These are phyloP conservation scores for Eurypyga helias DNA, from an alignment of 2,113 vertebrate species.

Conservation along the genomic window DNA sequence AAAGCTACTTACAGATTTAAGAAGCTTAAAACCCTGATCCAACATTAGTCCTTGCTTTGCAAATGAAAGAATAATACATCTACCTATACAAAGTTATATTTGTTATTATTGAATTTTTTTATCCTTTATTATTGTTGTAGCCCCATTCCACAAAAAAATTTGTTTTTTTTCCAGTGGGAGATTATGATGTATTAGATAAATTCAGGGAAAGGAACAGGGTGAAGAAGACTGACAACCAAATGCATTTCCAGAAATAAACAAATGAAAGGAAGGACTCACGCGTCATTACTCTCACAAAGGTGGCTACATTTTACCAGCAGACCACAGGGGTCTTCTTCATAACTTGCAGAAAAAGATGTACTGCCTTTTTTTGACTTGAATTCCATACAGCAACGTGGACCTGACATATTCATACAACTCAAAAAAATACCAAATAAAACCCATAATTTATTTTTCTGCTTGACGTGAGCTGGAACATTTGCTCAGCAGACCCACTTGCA, in stretches of 20 bases:
- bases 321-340: background rate
- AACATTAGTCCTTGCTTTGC: slow-evolving; percentile 59
- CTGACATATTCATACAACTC: background rate
- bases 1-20: slow-evolving; percentile 70
- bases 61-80: slow-evolving; percentile 65
- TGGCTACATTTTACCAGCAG: background rate
- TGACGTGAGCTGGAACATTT: background rate
- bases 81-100: slow-evolving; percentile 42
- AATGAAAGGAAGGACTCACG: background rate
- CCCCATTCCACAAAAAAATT: background rate
- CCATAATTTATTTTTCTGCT: background rate
- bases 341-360: background rate
- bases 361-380: background rate
- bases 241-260: slow-evolving; percentile 34
- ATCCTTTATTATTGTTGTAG: slow-evolving; percentile 18
- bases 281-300: background rate
- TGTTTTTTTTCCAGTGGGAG: background rate
- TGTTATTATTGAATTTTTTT: slow-evolving; percentile 54
- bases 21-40: slow-evolving; percentile 63
- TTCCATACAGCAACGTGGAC: background rate
- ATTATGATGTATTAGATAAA: slow-evolving; percentile 32
- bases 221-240: background rate
- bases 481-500: background rate
- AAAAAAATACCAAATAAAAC: background rate
- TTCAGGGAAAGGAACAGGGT: background rate